These are phyloP conservation scores for Gastrophryne carolinensis DNA, from an alignment of 2,797 vertebrate genomes.

Conservation along the genomic window DNA sequence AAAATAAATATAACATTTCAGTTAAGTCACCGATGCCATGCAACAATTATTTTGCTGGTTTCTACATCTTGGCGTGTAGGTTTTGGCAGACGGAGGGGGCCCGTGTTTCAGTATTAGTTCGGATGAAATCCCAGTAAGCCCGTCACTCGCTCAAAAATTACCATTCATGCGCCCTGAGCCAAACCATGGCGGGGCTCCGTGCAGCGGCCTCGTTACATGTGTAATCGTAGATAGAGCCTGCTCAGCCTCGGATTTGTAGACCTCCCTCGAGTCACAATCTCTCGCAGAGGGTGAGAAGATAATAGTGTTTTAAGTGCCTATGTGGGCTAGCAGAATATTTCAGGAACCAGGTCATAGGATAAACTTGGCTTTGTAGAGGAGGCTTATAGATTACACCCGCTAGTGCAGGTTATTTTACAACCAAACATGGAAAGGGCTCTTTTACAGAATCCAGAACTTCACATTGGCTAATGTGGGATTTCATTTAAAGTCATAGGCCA, in stretches of 20 bases:
- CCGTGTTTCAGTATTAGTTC: conserved; percentile 19
- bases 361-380: not conserved
- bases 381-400: not conserved
- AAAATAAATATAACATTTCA: conserved; percentile 12
- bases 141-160: conserved; percentile 7
- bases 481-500: too few relatives aligned
- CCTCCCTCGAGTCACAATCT: conserved; percentile 3
- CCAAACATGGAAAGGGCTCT: too few relatives aligned
- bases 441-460: too few relatives aligned
- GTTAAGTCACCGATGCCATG: not conserved
- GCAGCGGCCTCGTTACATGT: not conserved
- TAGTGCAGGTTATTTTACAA: not conserved
- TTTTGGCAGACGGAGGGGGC: conserved; percentile 19
- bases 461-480: too few relatives aligned
- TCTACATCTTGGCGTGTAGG: not conserved
- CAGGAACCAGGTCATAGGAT: not conserved
- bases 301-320: not conserved
- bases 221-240: not conserved
- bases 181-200: not conserved
- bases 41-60: not conserved
- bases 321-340: not conserved
- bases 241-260: not conserved
- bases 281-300: not conserved
- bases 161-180: conserved; percentile 12
- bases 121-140: conserved; percentile 30